phyloP scores from a whole-genome alignment of 2,888 invertebrate genomes.

The Hirtodrosophila duncani region DNA sequence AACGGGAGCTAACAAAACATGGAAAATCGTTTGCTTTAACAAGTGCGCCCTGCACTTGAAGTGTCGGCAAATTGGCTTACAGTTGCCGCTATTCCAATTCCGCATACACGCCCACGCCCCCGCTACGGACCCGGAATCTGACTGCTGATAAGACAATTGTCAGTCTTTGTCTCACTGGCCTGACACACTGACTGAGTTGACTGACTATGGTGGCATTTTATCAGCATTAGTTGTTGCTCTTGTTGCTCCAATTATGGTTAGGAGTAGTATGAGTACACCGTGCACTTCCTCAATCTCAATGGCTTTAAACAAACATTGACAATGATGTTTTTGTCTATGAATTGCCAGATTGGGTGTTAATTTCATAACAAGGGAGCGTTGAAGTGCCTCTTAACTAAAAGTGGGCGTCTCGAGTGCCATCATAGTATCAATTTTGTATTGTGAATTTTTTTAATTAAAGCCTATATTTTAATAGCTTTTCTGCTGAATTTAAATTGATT shows the following conservation, averaged over 20 bases:
- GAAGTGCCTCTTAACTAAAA: conserved; percentile 37
- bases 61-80: conserved; percentile 27
- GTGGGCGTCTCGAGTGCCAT: conserved; percentile 22
- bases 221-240: conserved; percentile 7
- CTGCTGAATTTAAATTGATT: conserved; percentile 11
- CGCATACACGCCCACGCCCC: not conserved
- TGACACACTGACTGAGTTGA: conserved; percentile 39
- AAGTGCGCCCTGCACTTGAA: conserved; percentile 61
- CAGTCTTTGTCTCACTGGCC: conserved; percentile 34
- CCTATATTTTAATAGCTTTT: conserved; percentile 27
- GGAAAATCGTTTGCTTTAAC: conserved; percentile 61
- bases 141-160: conserved; percentile 52
- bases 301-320: not conserved
- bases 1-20: conserved; percentile 28
- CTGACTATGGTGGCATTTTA: conserved; percentile 20
- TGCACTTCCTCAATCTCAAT: conserved; percentile 1
- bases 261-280: too few species aligned
- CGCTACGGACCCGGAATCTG: not conserved
- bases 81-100: conserved; percentile 6
- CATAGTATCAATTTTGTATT: conserved; percentile 8
- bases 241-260: conserved; percentile 15
- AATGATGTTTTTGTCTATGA: conserved; percentile 3
- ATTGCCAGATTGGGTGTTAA: not conserved
- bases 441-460: conserved; percentile 30
- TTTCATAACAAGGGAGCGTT: conserved; percentile 7